Percentiles rank a stretch among this genome's conserved stretches.
phyloP scores from a whole-genome alignment of 2,113 vertebrate species.

The Brachypodius melanocephalos region DNA sequence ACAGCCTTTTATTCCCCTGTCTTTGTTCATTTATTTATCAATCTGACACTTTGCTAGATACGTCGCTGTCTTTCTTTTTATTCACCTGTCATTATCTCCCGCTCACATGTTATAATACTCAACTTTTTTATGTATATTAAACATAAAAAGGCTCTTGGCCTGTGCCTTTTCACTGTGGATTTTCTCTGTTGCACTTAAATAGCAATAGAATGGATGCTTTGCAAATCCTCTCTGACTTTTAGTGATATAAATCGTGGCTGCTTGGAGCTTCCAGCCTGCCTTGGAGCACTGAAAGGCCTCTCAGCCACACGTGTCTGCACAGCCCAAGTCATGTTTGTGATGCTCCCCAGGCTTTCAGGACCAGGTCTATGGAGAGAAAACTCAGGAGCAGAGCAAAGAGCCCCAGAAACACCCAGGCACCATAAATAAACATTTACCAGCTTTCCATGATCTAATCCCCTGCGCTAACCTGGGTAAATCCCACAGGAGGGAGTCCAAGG shows the following conservation, averaged over 20 bases:
- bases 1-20: conserved; percentile 66
- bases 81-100: conserved; percentile 59
- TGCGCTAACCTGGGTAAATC: neutral
- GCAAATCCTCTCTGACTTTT: conserved; percentile 45
- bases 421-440: conserved; percentile 34
- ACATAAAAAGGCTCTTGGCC: conserved; percentile 44
- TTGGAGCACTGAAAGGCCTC: neutral
- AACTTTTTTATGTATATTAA: conserved; percentile 60
- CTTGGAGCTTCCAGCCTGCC: neutral
- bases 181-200: conserved; percentile 48
- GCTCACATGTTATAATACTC: conserved; percentile 34
- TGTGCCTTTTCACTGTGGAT: conserved; percentile 9
- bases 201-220: neutral
- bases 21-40: conserved; percentile 66
- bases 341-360: neutral
- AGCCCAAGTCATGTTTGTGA: neutral
- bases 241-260: neutral
- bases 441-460: conserved; percentile 35
- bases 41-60: conserved; percentile 60
- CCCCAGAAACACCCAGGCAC: conserved; percentile 17
- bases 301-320: neutral
- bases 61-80: conserved; percentile 46
- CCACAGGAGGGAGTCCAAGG: neutral
- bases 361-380: neutral
- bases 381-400: neutral